Evolutionary conservation across 2,888 invertebrate genomes (phyloP).

Genomic region (Tribolium freemani): DNA sequence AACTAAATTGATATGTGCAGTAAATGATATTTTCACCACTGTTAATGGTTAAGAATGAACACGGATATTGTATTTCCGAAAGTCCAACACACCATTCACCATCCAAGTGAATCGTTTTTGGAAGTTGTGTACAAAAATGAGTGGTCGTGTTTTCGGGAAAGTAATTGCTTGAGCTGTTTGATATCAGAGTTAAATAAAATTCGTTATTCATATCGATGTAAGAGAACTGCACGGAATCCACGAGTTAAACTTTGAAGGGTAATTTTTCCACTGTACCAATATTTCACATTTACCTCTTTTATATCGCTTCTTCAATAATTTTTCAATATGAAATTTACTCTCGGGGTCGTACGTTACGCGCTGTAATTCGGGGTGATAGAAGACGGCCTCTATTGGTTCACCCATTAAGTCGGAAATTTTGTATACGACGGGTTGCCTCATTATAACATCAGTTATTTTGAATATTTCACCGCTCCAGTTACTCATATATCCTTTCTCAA

Average conservation of each 20-base stretch:
- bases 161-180: slow-evolving; percentile 50
- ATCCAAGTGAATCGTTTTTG: slow-evolving; percentile 41
- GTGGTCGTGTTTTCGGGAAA: slow-evolving; percentile 54
- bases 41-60: slow-evolving; percentile 13
- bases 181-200: slow-evolving; percentile 51
- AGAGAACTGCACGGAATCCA: slow-evolving; percentile 43
- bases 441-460: slow-evolving; percentile 44
- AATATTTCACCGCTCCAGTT: slow-evolving; percentile 54
- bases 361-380: neutral
- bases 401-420: too few species aligned
- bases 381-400: too few species aligned
- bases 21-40: slow-evolving; percentile 25
- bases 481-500: slow-evolving; percentile 32
- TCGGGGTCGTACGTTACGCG: neutral
- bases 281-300: slow-evolving; percentile 34
- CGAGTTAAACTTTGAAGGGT: slow-evolving; percentile 49
- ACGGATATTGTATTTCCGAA: slow-evolving; percentile 37
- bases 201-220: slow-evolving; percentile 10
- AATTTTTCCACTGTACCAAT: slow-evolving; percentile 54
- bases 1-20: neutral
- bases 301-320: slow-evolving; percentile 41
- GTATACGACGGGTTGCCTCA: slow-evolving; percentile 1
- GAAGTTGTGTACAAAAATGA: slow-evolving; percentile 51
- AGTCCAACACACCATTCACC: slow-evolving; percentile 52
- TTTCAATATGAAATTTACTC: neutral